Conservation (phyloP, 1,140 invertebrate species). For the Cydia fagiglandana region DNA sequence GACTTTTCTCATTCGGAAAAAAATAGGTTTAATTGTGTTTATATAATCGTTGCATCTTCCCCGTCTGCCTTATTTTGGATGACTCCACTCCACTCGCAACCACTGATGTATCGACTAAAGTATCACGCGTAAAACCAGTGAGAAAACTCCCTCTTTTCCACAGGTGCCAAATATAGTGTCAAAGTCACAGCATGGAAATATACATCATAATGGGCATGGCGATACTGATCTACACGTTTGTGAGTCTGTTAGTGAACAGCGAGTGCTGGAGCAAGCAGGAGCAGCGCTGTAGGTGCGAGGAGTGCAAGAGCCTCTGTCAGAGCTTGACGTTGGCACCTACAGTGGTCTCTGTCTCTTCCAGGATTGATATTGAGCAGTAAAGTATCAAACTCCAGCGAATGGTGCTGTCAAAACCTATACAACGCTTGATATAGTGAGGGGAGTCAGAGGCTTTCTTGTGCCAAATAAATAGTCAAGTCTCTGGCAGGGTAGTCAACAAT, state of each 20-base stretch:
- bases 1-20: no score
- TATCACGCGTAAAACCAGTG: conserved; percentile 26
- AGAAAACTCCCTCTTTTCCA: conserved; percentile 34
- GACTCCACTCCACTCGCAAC: neutral
- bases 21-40: no score
- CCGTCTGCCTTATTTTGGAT: neutral
- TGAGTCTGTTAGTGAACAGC: conserved; percentile 59
- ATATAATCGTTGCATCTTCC: neutral
- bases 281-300: conserved; percentile 65
- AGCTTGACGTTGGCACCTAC: conserved; percentile 44
- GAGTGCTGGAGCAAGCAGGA: conserved; percentile 58
- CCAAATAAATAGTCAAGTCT: neutral
- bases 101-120: conserved; percentile 39
- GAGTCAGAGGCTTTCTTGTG: neutral
- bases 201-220: conserved; percentile 68
- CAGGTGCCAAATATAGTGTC: conserved; percentile 30
- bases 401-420: conserved; percentile 33
- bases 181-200: conserved; percentile 62
- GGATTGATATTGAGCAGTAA: conserved; percentile 52
- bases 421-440: neutral
- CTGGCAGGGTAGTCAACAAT: no score
- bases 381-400: conserved; percentile 39
- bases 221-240: conserved; percentile 62
- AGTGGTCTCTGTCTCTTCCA: conserved; percentile 59
- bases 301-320: conserved; percentile 56